A percentile compares a stretch with the other conserved stretches of the same genome.
These are phyloP conservation scores for Nysson spinosus DNA, from an alignment of 2,888 invertebrate genomes.

Conservation along the genomic window DNA sequence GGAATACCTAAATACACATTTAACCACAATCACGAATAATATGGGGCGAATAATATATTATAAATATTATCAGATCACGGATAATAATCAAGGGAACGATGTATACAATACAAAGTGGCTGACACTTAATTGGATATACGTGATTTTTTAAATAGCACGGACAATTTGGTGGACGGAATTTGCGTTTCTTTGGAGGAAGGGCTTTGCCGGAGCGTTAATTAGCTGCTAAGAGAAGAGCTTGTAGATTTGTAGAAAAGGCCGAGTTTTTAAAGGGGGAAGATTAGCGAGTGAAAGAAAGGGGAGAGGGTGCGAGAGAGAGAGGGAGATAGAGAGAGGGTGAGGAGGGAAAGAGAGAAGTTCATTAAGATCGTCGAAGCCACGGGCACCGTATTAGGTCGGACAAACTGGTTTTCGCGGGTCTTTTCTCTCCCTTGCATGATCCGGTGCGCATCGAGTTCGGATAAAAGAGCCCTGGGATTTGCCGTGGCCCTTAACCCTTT, in stretches of 20 bases:
- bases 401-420: conserved; percentile 71
- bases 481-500: conserved; percentile 62
- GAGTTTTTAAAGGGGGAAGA: conserved; percentile 28
- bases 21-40: no score
- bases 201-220: no score
- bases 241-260: conserved; percentile 24
- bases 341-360: conserved; percentile 54
- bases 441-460: conserved; percentile 45
- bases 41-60: no score
- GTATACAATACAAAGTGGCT: no score
- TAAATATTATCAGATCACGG: no score
- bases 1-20: no score
- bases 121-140: no score
- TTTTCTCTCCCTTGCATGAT: conserved; percentile 56
- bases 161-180: no score
- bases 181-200: no score
- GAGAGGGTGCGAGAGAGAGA: conserved; percentile 6
- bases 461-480: conserved; percentile 53
- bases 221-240: conserved; percentile 3
- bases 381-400: conserved; percentile 62
- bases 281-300: conserved; percentile 12
- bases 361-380: conserved; percentile 60
- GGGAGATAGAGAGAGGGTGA: conserved; percentile 15
- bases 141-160: no score
- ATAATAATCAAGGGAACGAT: no score